phyloP scores from a whole-genome alignment of 1,140 invertebrate genomes.

The Procambarus virginalis region DNA sequence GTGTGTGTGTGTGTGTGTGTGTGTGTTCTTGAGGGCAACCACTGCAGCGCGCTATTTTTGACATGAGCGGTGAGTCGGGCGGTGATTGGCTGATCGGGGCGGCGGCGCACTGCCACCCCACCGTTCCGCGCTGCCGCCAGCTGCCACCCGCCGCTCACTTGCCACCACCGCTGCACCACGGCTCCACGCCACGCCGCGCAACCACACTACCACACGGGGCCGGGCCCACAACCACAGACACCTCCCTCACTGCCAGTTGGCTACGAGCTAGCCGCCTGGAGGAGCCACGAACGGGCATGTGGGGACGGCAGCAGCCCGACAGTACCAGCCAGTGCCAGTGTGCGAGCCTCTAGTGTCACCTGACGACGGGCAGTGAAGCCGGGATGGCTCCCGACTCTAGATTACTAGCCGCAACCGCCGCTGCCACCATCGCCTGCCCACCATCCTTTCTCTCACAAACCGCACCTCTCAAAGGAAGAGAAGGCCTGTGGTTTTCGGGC shows the following conservation, averaged over 20 bases:
- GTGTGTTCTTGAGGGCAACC: conserved; percentile 40
- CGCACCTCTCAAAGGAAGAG: conserved; percentile 54
- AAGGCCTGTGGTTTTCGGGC: conserved; percentile 59
- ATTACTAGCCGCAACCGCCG: conserved; percentile 51
- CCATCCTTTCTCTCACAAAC: neutral
- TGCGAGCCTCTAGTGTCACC: conserved; percentile 61
- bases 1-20: neutral
- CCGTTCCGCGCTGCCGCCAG: conserved; percentile 23
- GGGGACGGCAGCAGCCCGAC: conserved; percentile 38
- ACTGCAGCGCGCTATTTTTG: conserved; percentile 61
- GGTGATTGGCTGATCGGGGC: conserved; percentile 32
- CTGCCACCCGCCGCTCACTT: conserved; percentile 40
- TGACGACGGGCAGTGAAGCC: conserved; percentile 51
- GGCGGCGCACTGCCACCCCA: conserved; percentile 11
- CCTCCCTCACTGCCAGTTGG: conserved; percentile 56
- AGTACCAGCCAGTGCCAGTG: conserved; percentile 56
- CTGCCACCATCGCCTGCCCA: conserved; percentile 18
- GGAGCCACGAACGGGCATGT: conserved; percentile 56
- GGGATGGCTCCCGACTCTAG: conserved; percentile 64
- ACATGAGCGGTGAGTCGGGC: conserved; percentile 39
- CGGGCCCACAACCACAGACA: conserved; percentile 31
- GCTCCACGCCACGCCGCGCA: conserved; percentile 62
- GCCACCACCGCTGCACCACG: conserved; percentile 61
- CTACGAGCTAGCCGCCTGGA: conserved; percentile 49
- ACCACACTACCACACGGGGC: conserved; percentile 61